phyloP scores from a whole-genome alignment of 2,797 vertebrate genomes.

The Molossus molossus region DNA sequence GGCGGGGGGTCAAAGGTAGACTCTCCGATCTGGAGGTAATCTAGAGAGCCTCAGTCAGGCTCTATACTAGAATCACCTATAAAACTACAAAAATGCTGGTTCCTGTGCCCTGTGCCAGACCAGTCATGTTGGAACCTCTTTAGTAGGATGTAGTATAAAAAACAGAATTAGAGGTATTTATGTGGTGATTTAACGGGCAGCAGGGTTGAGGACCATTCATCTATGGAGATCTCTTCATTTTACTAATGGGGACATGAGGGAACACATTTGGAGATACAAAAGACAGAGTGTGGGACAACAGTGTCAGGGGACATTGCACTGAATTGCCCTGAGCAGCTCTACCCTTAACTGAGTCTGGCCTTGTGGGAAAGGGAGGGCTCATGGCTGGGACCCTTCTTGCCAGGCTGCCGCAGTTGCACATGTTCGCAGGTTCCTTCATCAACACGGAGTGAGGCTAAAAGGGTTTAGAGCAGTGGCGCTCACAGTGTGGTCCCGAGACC shows the following conservation, averaged over 20 bases:
- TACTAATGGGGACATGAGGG: not conserved
- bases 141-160: not conserved
- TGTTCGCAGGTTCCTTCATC: not conserved
- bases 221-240: not conserved
- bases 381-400: not conserved
- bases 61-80: not conserved
- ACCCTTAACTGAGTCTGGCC: not conserved
- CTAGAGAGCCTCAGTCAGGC: not conserved
- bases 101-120: not conserved
- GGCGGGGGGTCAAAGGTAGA: accelerated
- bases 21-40: not conserved
- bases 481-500: not conserved
- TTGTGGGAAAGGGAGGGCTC: not conserved
- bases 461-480: not conserved
- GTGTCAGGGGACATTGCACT: not conserved
- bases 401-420: too few species aligned
- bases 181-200: not conserved
- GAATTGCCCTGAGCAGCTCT: not conserved
- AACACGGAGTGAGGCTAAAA: not conserved
- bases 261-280: not conserved
- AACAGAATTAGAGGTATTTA: not conserved
- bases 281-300: not conserved
- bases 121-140: not conserved
- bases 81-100: not conserved
- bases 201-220: not conserved